Percentiles rank a stretch among this genome's conserved stretches.
Conservation (phyloP, 2,797 vertebrate species). For the Pogoniulus pusillus region DNA sequence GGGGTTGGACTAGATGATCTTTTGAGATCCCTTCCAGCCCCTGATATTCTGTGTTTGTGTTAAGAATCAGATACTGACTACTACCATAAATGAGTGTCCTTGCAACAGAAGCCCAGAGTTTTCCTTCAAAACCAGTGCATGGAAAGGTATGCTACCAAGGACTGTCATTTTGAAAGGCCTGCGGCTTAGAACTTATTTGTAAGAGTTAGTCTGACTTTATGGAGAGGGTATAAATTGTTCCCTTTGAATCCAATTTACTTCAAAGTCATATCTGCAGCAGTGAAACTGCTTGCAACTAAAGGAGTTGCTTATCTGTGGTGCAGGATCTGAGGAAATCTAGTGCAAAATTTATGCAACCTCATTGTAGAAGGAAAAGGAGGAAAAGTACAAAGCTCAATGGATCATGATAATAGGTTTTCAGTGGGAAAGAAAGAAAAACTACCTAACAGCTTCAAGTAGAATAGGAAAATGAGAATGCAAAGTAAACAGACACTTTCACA, state of each 20-base stretch:
- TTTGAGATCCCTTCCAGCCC: too few relatives aligned
- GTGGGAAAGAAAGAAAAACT: background rate
- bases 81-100: background rate
- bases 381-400: background rate
- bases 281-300: background rate
- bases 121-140: background rate
- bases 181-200: background rate
- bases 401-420: background rate
- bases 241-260: slow-evolving; percentile 7
- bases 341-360: background rate
- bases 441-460: background rate
- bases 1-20: too few relatives aligned
- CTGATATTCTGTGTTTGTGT: too few relatives aligned
- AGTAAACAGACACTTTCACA: background rate
- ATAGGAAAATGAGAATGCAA: slow-evolving; percentile 1
- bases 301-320: background rate
- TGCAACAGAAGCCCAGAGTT: background rate
- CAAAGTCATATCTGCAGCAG: background rate
- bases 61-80: background rate
- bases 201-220: slow-evolving; percentile 12
- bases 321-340: background rate
- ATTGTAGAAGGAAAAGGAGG: background rate
- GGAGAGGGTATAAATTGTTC: background rate
- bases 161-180: background rate
- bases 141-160: background rate